A percentile compares a stretch with the other conserved stretches of the same genome.
Conservation (phyloP, 2,797 vertebrate genomes). For the Cichlasoma orientale region DNA sequence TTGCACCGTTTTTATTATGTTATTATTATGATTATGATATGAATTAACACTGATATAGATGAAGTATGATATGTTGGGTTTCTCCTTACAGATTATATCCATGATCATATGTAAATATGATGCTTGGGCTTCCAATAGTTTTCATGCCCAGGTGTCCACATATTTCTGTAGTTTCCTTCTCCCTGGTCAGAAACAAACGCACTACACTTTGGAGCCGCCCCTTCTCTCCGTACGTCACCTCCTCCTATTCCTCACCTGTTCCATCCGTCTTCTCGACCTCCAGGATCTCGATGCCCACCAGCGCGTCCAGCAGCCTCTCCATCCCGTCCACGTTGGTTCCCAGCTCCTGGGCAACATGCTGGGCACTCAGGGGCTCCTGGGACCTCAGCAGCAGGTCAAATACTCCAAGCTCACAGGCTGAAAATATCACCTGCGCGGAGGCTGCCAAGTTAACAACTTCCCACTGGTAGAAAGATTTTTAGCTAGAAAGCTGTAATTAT, state of each 20-base stretch:
- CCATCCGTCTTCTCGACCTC: slow-evolving; percentile 72
- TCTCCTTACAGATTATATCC: neutral
- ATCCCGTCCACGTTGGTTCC: slow-evolving; percentile 71
- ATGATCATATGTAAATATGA: neutral
- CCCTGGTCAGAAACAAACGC: rapidly evolving
- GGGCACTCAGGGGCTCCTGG: slow-evolving; percentile 69
- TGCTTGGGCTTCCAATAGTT: neutral
- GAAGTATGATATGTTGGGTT: neutral
- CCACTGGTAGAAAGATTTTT: neutral
- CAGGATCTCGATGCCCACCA: slow-evolving; percentile 80
- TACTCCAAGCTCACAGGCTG: slow-evolving; percentile 81
- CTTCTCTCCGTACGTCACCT: neutral
- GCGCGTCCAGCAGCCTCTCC: slow-evolving; percentile 77
- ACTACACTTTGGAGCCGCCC: too few species aligned
- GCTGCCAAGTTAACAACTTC: neutral
- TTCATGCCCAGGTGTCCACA: neutral
- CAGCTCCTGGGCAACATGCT: slow-evolving; percentile 63
- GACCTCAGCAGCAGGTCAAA: slow-evolving; percentile 79
- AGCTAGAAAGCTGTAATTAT: neutral
- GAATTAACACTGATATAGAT: neutral
- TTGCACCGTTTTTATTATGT: neutral
- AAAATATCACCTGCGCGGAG: slow-evolving; percentile 75
- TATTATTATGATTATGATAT: neutral
- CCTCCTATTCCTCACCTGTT: slow-evolving; percentile 59
- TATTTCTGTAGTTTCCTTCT: neutral